phyloP scores from a whole-genome alignment of 1,140 invertebrate genomes.

The Leptopilina boulardi region DNA sequence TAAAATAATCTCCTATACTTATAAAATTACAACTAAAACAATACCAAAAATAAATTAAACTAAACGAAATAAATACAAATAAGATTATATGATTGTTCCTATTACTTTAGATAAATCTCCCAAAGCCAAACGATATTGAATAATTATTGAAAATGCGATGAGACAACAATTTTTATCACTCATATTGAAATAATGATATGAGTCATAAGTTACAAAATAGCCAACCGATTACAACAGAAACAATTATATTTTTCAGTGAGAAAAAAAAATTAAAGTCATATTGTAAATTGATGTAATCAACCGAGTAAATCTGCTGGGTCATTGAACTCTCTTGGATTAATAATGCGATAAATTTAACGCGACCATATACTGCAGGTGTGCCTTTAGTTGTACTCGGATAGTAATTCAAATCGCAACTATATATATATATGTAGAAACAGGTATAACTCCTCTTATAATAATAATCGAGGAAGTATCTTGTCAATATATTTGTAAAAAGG shows the following conservation, averaged over 20 bases:
- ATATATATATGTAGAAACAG: not conserved
- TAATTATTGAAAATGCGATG: no score
- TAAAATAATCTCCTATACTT: no score
- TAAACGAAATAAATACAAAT: no score
- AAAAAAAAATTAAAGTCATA: not conserved
- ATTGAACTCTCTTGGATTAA: slow-evolving; percentile 55
- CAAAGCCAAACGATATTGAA: no score
- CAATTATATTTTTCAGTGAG: not conserved
- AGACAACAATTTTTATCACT: no score
- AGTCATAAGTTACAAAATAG: no score
- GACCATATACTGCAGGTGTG: slow-evolving; percentile 46
- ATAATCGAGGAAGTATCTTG: slow-evolving; percentile 42
- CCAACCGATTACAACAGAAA: not conserved
- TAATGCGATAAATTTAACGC: slow-evolving; percentile 65
- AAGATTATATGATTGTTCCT: no score
- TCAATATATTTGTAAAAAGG: slow-evolving; percentile 66
- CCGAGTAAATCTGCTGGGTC: slow-evolving; percentile 39
- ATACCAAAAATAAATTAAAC: no score
- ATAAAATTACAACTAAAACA: no score
- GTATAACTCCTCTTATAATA: slow-evolving; percentile 1
- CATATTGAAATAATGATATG: no score
- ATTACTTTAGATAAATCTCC: no score
- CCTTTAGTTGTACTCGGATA: slow-evolving; percentile 35
- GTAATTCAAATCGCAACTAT: slow-evolving; percentile 3
- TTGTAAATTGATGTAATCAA: not conserved